Evolutionary conservation across 1,140 invertebrate species (phyloP).

Genomic region (Hirudo medicinalis): DNA sequence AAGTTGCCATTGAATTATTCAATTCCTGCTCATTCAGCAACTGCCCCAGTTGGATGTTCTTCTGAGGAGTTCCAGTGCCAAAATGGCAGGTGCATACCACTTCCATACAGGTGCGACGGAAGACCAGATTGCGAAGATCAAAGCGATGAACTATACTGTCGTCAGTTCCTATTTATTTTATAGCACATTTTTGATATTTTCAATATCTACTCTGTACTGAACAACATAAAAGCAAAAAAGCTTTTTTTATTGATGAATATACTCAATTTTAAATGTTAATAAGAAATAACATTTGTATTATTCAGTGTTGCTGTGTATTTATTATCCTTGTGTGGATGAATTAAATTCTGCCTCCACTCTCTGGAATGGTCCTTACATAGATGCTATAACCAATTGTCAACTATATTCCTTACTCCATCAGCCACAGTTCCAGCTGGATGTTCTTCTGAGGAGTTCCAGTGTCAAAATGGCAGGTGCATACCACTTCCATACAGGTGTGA

Average conservation of each 20-base stretch:
- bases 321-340: no score
- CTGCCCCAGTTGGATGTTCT: not conserved
- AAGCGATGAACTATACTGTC: slow-evolving; percentile 76
- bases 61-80: slow-evolving; percentile 12
- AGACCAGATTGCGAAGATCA: slow-evolving; percentile 69
- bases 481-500: slow-evolving; percentile 56
- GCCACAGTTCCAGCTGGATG: not conserved
- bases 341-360: no score
- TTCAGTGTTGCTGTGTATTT: no score
- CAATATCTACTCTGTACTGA: no score
- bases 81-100: not conserved
- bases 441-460: not conserved
- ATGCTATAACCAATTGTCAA: no score
- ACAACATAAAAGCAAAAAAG: no score
- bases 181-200: no score
- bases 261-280: no score
- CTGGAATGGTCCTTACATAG: no score
- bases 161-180: slow-evolving; percentile 39
- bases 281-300: no score
- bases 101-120: slow-evolving; percentile 61
- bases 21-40: not conserved
- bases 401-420: not conserved
- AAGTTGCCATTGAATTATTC: not conserved
- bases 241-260: no score
- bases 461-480: slow-evolving; percentile 10